Base-by-base conservation (phyloP, 2,797 vertebrate species). In the Tachyglossus aculeatus region DNA sequence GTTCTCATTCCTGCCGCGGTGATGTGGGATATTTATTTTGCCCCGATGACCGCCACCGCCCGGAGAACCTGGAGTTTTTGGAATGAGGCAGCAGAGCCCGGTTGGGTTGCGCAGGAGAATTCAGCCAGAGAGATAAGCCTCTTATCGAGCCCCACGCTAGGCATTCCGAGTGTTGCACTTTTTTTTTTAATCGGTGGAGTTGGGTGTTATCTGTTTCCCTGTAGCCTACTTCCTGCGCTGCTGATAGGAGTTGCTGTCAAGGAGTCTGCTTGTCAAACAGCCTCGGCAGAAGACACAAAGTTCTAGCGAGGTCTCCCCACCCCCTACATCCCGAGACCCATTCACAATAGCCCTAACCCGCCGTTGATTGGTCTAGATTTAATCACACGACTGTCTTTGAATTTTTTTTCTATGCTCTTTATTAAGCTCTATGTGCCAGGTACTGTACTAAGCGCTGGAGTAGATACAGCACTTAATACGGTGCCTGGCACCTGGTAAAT, bases 191-290 rank as follows among this genome's bases (percentile, higher is more conserved):
- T 93, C 91, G 78, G 77, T 54, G 72, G 62, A 2, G 72, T 77
- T 50, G 47, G 70, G 77, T 47, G 59, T 37, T 86, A 81, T 90
- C 87, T 72, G 27, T 59, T 73, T 51, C 77, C 77, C 55, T 8
- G 77, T 83, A 81, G 86, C 81, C 87, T 82, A 92, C 93, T 95
- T 96, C 94, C 94, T 95, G 92, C 85, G 60, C 63, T 62, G 70
- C 82, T 78, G 92, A 94, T 92, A 91, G 83, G 79, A 88, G 85
- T 83, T 84, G 86, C 85, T 88, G 72, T 61, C 5, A n/a, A n/a
- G n/a, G n/a, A n/a, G n/a, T n/a, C n/a, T n/a, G n/a, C n/a, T n/a
- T n/a, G n/a, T n/a, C n/a, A n/a, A n/a, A n/a, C n/a, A n/a, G n/a
- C n/a, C n/a, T n/a, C n/a, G n/a, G n/a, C n/a, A n/a, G n/a, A n/a